A percentile compares a stretch with the other conserved stretches of the same genome.
Conservation (phyloP, 2,888 invertebrate genomes). For the Tanytarsus gracilentus region DNA sequence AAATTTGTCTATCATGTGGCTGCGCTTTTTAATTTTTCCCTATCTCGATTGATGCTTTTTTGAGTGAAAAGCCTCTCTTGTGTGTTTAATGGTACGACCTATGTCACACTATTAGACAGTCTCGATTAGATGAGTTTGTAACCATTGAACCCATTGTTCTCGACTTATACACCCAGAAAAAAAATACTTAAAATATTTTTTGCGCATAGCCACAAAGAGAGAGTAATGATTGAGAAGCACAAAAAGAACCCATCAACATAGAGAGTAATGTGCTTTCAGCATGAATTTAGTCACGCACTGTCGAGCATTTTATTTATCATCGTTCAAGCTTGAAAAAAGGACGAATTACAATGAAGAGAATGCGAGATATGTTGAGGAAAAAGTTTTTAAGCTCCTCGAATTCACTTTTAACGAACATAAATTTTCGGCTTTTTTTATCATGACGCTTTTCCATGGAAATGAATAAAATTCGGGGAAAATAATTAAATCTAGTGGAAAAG, state of each 20-base stretch:
- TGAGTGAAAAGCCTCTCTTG: neutral
- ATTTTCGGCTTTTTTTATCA: too few species aligned
- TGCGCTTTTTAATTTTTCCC: too few species aligned
- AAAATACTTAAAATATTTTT: too few species aligned
- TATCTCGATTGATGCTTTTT: too few species aligned
- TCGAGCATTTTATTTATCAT: conserved; percentile 20
- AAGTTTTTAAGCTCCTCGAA: neutral
- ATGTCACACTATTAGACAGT: conserved; percentile 10
- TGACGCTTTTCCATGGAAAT: too few species aligned
- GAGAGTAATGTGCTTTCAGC: conserved; percentile 10
- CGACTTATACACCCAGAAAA: too few species aligned
- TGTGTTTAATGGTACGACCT: neutral
- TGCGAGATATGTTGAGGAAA: neutral
- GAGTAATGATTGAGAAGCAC: neutral
- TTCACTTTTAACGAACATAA: too few species aligned
- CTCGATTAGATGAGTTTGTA: neutral
- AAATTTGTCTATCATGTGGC: too few species aligned
- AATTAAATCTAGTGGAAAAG: too few species aligned
- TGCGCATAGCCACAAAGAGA: neutral
- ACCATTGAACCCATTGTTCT: too few species aligned
- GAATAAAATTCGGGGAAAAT: too few species aligned
- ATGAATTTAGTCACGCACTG: conserved; percentile 25
- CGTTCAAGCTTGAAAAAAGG: conserved; percentile 22
- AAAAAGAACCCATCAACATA: neutral
- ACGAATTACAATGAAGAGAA: neutral